These are phyloP conservation scores for Cebus imitator DNA, from an alignment of 2,113 vertebrate species.

Conservation along the genomic window DNA sequence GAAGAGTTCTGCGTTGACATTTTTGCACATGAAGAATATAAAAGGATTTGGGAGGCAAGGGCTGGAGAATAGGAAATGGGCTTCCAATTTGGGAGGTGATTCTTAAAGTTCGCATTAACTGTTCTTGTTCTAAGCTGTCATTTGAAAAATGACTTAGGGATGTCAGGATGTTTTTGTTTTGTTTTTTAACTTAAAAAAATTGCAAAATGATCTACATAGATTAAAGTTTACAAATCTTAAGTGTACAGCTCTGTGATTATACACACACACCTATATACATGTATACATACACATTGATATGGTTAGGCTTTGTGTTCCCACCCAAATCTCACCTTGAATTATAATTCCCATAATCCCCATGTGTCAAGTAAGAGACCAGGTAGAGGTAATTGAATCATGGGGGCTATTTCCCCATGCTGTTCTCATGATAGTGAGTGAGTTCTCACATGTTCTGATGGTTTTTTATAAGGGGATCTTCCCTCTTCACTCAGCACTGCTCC, in stretches of 20 bases:
- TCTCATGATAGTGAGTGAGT: no score
- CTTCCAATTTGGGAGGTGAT: slow-evolving; percentile 9
- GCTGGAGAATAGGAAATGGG: neutral
- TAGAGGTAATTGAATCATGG: no score
- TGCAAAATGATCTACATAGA: slow-evolving; percentile 19
- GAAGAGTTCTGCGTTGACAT: slow-evolving; percentile 53
- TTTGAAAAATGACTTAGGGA: slow-evolving; percentile 41
- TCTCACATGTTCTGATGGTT: no score
- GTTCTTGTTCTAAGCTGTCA: neutral
- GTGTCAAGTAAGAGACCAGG: no score
- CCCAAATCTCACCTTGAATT: no score
- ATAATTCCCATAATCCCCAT: no score
- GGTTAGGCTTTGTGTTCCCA: no score
- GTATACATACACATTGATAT: neutral
- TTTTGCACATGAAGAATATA: slow-evolving; percentile 37
- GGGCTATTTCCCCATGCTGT: no score
- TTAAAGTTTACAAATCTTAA: slow-evolving; percentile 2
- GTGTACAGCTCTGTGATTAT: neutral
- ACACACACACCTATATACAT: neutral
- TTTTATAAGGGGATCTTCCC: no score
- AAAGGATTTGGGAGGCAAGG: slow-evolving; percentile 17
- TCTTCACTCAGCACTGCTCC: no score
- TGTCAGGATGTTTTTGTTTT: slow-evolving; percentile 35
- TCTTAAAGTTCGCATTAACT: neutral
- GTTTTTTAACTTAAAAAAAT: slow-evolving; percentile 12